These are phyloP conservation scores for Lamprologus tigripictilis DNA, from an alignment of 2,113 vertebrate genomes.

Conservation along the genomic window DNA sequence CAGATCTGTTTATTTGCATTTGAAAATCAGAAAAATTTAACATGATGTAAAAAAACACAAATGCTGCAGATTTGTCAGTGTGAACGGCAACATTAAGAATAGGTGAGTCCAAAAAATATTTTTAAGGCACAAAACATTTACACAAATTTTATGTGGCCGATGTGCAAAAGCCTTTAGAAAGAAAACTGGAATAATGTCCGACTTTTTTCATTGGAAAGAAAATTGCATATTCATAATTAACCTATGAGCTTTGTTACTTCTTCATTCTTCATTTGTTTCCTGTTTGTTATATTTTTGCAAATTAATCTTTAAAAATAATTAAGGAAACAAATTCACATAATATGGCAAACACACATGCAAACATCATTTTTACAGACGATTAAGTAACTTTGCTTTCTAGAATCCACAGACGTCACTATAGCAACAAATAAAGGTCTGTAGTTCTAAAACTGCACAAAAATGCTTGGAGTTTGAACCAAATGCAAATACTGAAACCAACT, in stretches of 20 bases:
- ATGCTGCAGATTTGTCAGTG: background rate
- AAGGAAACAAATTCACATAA: background rate
- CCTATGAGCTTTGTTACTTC: background rate
- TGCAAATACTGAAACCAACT: background rate
- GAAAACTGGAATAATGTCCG: background rate
- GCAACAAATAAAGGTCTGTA: background rate
- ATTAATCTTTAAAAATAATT: background rate
- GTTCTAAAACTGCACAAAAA: background rate
- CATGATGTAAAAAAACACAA: background rate
- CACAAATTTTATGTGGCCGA: background rate
- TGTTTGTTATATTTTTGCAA: background rate
- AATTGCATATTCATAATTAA: background rate
- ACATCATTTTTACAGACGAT: background rate
- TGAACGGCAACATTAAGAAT: background rate
- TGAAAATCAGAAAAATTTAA: background rate
- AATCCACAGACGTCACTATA: background rate
- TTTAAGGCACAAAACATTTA: rapidly evolving
- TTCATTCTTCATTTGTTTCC: background rate
- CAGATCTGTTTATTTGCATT: background rate
- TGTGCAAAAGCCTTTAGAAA: too few species aligned
- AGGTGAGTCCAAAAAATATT: background rate
- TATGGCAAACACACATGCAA: background rate
- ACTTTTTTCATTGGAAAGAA: background rate
- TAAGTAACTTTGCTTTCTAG: background rate
- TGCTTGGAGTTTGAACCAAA: background rate